These are phyloP conservation scores for Ploceus nigricollis DNA, from an alignment of 2,113 vertebrate genomes.

Conservation along the genomic window DNA sequence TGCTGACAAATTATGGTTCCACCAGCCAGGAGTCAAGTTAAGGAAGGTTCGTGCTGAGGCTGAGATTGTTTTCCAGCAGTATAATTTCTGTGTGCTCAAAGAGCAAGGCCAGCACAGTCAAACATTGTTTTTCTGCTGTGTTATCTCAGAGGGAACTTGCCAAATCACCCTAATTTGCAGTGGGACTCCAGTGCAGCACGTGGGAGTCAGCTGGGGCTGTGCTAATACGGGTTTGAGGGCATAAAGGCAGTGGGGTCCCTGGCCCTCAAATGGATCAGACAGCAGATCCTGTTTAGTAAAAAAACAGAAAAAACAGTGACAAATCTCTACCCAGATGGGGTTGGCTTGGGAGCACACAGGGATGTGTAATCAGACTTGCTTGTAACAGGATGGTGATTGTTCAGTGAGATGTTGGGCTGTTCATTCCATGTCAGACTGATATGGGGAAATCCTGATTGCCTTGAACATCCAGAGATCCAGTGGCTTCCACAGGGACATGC, in stretches of 20 bases:
- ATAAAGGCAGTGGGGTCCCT: not conserved
- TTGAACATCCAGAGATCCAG: not conserved
- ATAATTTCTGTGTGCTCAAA: not conserved
- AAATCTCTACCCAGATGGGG: not conserved
- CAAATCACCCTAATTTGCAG: not conserved
- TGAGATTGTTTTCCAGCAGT: not conserved
- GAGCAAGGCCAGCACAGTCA: not conserved
- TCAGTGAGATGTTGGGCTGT: not conserved
- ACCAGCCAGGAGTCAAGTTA: not conserved
- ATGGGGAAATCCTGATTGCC: not conserved
- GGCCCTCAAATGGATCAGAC: not conserved
- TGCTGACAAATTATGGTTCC: not conserved
- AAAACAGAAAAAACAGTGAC: not conserved
- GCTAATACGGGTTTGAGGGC: not conserved
- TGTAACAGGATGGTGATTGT: not conserved
- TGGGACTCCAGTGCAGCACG: not conserved
- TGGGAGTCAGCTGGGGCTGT: not conserved
- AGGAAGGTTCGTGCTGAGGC: not conserved
- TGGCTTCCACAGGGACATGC: not conserved
- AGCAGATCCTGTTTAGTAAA: not conserved
- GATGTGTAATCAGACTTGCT: not conserved
- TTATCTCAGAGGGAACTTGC: not conserved
- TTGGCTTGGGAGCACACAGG: not conserved
- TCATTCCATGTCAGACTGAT: accelerated
- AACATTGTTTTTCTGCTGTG: not conserved